Evolutionary conservation across 35 echinoderm and acorn worm species (phyloP).

Genomic region (Amphiura filiformis): DNA sequence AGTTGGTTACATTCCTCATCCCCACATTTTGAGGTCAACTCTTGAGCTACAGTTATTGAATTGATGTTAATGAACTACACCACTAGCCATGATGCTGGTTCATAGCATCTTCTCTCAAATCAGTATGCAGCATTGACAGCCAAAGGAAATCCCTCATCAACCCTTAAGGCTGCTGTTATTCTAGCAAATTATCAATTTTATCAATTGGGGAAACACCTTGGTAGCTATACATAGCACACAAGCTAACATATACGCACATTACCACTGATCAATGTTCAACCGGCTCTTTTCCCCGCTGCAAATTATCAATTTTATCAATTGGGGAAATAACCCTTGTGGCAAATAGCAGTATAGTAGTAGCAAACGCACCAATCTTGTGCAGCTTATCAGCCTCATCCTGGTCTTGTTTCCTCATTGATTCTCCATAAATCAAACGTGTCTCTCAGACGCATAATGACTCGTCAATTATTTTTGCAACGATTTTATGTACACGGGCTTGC

Average conservation of each 20-base stretch:
- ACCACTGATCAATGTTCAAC: background rate
- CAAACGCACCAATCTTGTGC: background rate
- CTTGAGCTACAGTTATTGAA: too few species aligned
- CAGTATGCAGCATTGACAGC: too few species aligned
- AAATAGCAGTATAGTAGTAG: background rate
- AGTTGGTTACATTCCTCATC: too few species aligned
- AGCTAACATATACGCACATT: background rate
- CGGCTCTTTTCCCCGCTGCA: background rate
- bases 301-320: slow-evolving; percentile 16
- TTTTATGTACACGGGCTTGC: slow-evolving; percentile 8
- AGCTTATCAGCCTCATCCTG: background rate
- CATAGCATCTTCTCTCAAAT: too few species aligned
- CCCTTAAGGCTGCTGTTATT: background rate
- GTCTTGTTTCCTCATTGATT: slow-evolving; percentile 26
- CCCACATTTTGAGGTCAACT: too few species aligned
- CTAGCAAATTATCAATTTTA: slow-evolving; percentile 15
- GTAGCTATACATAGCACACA: background rate
- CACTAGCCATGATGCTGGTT: too few species aligned
- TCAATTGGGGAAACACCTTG: background rate
- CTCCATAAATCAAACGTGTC: slow-evolving; percentile 25
- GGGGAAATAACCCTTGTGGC: background rate
- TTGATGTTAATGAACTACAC: too few species aligned
- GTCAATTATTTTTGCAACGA: slow-evolving; percentile 49
- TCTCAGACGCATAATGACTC: slow-evolving; percentile 24
- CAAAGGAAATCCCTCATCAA: background rate